Evolutionary conservation across 2,113 vertebrate species (phyloP), one percentile per base, ranked within the genome.

Genomic region (Brachyhypopomus occidentalis): DNA sequence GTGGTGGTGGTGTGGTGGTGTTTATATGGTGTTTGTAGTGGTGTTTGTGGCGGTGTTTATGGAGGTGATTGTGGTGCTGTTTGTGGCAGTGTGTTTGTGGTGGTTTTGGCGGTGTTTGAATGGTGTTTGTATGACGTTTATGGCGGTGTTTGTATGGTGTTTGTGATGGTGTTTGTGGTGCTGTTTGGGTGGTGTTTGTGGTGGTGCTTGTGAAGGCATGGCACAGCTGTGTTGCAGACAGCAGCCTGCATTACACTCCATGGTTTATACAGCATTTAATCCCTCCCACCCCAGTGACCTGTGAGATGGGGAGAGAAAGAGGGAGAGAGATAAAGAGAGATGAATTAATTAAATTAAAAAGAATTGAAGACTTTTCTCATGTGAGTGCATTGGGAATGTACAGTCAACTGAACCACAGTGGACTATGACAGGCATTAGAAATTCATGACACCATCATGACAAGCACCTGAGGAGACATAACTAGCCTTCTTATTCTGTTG

Each of bases 231-330:
- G 36, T 22, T 41, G 36, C 66, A 41, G 34, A 70, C 36, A 41
- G 66, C 34, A 70, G 34, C 36, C 36, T 9, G 36, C 38, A 69
- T 69, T 34, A 38, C 34, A 1, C 30, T 69, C 66, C 38, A 36
- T 20, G 38, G 19, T 19, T 69, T 69, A 69, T 41, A 34, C 66
- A 69, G 34, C 11, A 34, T 20, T 70, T n/a, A 38, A 17, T 70
- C 34, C 22, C 66, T 70, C 66, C 64, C 66, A 70, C 19, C 36
- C 38, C 66, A 70, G 66, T 41, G 36, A 38, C 36, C 22, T 41
- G 41, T 79, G 82, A 45, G 72, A 84, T 66, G 77, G 34, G 67
- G 64, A n/a, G 20, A 59, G n/a, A 25, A 27, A 66, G 27, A 8
- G 6, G 17, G 19, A 69, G n/a, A 69, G 66, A n/a, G 30, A 69